These are phyloP conservation scores for Paracanthobrama guichenoti DNA, from an alignment of 2,113 vertebrate genomes.

Conservation along the genomic window DNA sequence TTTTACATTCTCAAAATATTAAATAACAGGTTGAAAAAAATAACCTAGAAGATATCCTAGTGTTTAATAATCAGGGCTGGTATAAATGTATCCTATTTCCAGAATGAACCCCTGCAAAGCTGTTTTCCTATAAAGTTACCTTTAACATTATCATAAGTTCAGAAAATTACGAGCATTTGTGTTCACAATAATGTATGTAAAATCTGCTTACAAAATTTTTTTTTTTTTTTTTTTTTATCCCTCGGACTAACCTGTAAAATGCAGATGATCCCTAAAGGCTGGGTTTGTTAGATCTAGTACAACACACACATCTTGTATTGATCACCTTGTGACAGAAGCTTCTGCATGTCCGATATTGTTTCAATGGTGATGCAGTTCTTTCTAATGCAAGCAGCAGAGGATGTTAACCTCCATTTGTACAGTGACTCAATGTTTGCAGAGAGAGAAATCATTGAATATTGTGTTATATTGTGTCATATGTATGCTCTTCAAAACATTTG, in stretches of 20 bases:
- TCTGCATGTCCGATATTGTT: conserved; percentile 45
- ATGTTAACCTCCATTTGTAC: conserved; percentile 45
- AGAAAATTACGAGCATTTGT: not conserved
- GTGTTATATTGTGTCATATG: conserved; percentile 30
- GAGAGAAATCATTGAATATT: conserved; percentile 40
- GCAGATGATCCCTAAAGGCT: conserved; percentile 24
- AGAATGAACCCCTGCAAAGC: not conserved
- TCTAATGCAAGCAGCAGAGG: conserved; percentile 42
- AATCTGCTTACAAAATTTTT: not conserved
- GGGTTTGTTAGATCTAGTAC: conserved; percentile 41
- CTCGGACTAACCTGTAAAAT: not conserved
- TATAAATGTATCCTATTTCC: not conserved
- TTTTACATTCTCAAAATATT: no score
- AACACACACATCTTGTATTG: conserved; percentile 49
- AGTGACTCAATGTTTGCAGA: conserved; percentile 36
- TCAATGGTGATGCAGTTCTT: conserved; percentile 44
- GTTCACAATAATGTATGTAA: not conserved
- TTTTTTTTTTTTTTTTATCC: no score
- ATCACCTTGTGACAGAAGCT: conserved; percentile 47
- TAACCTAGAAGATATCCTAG: no score
- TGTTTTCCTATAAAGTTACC: not conserved
- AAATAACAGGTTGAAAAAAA: no score
- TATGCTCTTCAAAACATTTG: conserved; percentile 19
- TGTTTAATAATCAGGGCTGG: no score
- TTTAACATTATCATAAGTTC: not conserved